Evolutionary conservation across 2,113 vertebrate species (phyloP).

Genomic region (Bolborhynchus lineola): DNA sequence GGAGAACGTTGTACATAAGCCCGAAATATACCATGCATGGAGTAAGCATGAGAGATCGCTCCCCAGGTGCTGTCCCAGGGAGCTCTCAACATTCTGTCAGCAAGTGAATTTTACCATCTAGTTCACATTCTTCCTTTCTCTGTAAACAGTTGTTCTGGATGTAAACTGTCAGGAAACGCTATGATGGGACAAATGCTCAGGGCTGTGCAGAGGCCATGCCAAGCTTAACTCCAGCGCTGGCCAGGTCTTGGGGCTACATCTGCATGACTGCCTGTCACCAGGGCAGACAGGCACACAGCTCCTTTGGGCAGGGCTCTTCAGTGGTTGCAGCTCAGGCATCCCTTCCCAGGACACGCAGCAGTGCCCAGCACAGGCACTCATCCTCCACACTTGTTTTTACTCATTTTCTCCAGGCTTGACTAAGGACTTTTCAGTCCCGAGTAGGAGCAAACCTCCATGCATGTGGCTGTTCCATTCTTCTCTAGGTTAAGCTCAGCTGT

Average conservation of each 20-base stretch:
- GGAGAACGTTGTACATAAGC: slow-evolving; percentile 1
- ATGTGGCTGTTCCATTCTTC: neutral
- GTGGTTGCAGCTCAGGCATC: neutral
- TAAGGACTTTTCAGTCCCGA: neutral
- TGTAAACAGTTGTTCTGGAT: slow-evolving; percentile 31
- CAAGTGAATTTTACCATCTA: neutral
- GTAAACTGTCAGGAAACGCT: neutral
- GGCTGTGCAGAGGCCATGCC: neutral
- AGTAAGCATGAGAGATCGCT: slow-evolving; percentile 7
- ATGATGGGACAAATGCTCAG: neutral
- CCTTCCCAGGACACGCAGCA: neutral
- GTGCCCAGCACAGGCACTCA: neutral
- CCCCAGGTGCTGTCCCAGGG: neutral
- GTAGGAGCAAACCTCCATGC: neutral
- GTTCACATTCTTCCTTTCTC: neutral
- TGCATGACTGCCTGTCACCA: neutral
- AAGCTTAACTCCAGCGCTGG: neutral
- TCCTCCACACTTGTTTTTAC: neutral
- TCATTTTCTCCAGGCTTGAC: neutral
- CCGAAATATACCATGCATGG: neutral
- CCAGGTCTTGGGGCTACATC: neutral
- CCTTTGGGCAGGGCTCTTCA: neutral
- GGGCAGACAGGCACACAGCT: neutral
- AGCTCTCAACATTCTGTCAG: neutral
- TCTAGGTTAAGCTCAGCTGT: neutral